A percentile compares a stretch with the other conserved stretches of the same genome.
phyloP scores from a whole-genome alignment of 2,888 invertebrate species.

The Latrodectus elegans region DNA sequence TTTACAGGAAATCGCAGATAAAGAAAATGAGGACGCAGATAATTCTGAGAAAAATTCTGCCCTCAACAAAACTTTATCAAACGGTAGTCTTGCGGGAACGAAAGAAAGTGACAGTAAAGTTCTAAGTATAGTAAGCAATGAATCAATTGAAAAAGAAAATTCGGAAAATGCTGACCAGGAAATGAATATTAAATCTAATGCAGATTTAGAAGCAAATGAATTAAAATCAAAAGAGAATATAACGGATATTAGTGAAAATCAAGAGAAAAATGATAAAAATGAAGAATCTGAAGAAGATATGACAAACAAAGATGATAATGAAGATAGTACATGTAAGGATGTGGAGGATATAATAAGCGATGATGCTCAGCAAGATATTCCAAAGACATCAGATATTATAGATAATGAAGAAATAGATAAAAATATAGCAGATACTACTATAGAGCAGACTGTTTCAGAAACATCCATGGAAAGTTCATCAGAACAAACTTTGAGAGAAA shows the following conservation, averaged over 20 bases:
- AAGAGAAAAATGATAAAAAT: background rate
- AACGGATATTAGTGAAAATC: background rate
- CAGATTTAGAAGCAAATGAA: background rate
- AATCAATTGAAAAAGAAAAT: background rate
- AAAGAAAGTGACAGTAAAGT: background rate
- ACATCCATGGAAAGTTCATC: slow-evolving; percentile 2
- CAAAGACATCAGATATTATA: slow-evolving; percentile 17
- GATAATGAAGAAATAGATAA: slow-evolving; percentile 16
- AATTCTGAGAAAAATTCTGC: background rate
- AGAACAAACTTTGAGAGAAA: slow-evolving; percentile 36
- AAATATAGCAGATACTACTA: slow-evolving; percentile 3
- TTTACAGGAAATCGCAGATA: slow-evolving; percentile 18
- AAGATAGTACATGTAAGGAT: slow-evolving; percentile 56
- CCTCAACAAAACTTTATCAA: background rate
- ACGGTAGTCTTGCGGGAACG: background rate
- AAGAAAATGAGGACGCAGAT: background rate
- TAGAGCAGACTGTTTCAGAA: slow-evolving; percentile 31
- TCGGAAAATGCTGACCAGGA: background rate
- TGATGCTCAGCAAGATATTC: slow-evolving; percentile 36
- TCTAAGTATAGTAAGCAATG: background rate
- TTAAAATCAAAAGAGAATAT: background rate
- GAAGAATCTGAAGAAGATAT: slow-evolving; percentile 14
- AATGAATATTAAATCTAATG: background rate
- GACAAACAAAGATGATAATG: slow-evolving; percentile 45
- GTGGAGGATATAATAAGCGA: slow-evolving; percentile 54